phyloP scores from a whole-genome alignment of 2,113 vertebrate species.

The Alethe diademata region DNA sequence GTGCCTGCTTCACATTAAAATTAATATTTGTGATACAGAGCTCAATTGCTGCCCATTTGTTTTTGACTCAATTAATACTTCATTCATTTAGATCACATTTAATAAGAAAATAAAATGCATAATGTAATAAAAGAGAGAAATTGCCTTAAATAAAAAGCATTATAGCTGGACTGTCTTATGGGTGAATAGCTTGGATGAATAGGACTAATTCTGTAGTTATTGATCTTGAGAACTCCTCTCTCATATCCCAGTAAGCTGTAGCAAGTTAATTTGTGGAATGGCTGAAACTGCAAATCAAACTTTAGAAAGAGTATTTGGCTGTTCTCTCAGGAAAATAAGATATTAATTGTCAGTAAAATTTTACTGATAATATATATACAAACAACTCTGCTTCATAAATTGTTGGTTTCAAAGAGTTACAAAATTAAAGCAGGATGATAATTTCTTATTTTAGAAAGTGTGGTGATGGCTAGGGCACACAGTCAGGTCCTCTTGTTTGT shows the following conservation, averaged over 20 bases:
- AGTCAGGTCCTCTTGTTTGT: neutral
- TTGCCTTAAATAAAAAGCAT: slow-evolving; percentile 50
- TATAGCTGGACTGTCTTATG: slow-evolving; percentile 4
- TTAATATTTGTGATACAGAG: slow-evolving; percentile 62
- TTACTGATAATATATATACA: neutral
- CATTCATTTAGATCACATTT: slow-evolving; percentile 58
- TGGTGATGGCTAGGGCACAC: neutral
- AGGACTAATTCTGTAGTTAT: neutral
- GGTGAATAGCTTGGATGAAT: slow-evolving; percentile 44
- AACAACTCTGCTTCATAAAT: neutral
- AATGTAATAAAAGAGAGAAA: slow-evolving; percentile 47
- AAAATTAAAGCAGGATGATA: neutral
- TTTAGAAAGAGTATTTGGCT: neutral
- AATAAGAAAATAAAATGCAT: slow-evolving; percentile 65
- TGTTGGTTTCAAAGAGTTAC: neutral
- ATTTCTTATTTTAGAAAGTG: neutral
- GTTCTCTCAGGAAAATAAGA: neutral
- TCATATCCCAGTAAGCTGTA: neutral
- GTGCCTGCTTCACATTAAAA: slow-evolving; percentile 72
- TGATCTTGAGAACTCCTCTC: slow-evolving; percentile 20
- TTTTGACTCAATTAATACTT: slow-evolving; percentile 34
- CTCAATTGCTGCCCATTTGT: slow-evolving; percentile 46
- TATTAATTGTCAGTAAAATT: neutral
- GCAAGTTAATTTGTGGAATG: slow-evolving; percentile 10
- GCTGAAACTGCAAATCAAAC: neutral